A percentile compares a stretch with the other conserved stretches of the same genome.
These are phyloP conservation scores for Coreius guichenoti DNA, from an alignment of 2,797 vertebrate genomes.

Conservation along the genomic window DNA sequence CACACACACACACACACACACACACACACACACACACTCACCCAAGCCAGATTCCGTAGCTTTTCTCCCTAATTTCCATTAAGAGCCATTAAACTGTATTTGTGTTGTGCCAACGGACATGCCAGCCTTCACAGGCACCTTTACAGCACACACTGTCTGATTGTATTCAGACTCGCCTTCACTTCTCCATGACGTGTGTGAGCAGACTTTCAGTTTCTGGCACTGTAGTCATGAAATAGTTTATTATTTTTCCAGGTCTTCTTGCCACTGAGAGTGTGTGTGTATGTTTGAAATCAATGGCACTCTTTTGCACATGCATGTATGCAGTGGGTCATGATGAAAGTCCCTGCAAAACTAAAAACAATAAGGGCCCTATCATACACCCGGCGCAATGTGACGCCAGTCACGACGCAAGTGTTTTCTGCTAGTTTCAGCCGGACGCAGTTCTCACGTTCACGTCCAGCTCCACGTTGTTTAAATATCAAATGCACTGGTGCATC, in stretches of 20 bases:
- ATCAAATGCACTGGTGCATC: no score
- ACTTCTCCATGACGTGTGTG: constrained; percentile 30
- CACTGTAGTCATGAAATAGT: not conserved
- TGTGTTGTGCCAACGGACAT: not conserved
- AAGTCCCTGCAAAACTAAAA: not conserved
- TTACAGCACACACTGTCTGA: constrained; percentile 25
- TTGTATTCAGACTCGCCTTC: not conserved
- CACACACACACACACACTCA: not conserved
- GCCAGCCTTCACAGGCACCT: not conserved
- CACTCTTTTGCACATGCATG: not conserved
- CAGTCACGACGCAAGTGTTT: no score
- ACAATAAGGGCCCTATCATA: no score
- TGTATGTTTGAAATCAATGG: not conserved
- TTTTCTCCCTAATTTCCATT: constrained; percentile 8
- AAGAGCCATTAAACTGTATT: not conserved
- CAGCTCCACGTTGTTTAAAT: no score
- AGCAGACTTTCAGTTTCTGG: constrained; percentile 9
- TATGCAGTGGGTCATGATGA: not conserved
- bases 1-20: no score
- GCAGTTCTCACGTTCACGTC: no score
- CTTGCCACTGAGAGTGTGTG: not conserved
- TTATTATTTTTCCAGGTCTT: constrained; percentile 2
- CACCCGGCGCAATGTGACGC: no score
- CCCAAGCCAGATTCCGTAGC: not conserved
- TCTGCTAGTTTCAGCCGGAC: no score